Base-by-base conservation (phyloP, 2,113 vertebrate species). In the Alces alces region DNA sequence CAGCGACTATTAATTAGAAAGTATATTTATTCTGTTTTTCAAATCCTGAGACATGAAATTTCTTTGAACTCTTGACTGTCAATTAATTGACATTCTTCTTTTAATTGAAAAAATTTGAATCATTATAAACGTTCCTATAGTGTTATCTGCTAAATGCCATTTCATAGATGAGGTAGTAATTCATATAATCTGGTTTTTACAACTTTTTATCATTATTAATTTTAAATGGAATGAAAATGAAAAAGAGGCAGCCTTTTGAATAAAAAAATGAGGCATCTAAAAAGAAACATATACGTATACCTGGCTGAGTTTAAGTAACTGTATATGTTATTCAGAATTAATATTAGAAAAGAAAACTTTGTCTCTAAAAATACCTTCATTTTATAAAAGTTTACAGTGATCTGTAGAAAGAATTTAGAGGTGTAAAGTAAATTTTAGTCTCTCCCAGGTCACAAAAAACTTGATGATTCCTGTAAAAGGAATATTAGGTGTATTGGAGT, bases 1-100 rank as follows among this genome's bases (percentile, higher is more conserved):
- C 33, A 95, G 47, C 30, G 79, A 1, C 94, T 79, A 57, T 91
- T 96, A 96, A 64, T 97, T 98, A 70, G 52, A 92, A 95, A 86
- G 88, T 91, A 90, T 58, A 78, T 10, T 60, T 94, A 93, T 86
- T 89, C 16, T 92, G 27, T 85, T 97, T 97, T 95, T 61, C 28
- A 93, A 94, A 87, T 93, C 30, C 30, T 84, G 79, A 61, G 30
- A 86, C 85, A 79, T 78, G n/a, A 39, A 30, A 43, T 89, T 95
- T 87, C 57, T 86, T 93, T 90, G 17, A 91, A 61, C 2, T 92
- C 3, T 17, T 95, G 2, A 96, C 64, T 96, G 4, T 96, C 58
- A 96, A 76, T 36, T 96, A 89, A 47, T 28, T 58, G 17, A 45
- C 45, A 92, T 83, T 93, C 14, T 85, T 93, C 16, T 86, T 91